Evolutionary conservation across 2,797 vertebrate genomes (phyloP).

Genomic region (Chromis chromis): DNA sequence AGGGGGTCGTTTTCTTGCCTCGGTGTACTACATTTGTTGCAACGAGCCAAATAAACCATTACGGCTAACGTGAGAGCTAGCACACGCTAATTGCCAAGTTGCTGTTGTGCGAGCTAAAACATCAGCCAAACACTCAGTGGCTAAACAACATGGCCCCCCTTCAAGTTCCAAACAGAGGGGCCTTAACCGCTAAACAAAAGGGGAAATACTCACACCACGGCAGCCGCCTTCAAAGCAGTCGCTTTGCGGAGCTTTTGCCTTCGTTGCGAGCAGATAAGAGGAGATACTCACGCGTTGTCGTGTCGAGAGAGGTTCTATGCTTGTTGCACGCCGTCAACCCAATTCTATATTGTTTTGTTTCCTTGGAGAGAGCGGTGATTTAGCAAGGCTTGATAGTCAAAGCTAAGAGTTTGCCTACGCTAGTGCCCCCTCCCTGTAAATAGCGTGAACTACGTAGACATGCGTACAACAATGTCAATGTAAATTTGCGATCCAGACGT

Average conservation of each 20-base stretch:
- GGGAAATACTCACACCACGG: slow-evolving; percentile 75
- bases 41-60: slow-evolving; percentile 7
- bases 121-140: slow-evolving; percentile 75
- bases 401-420: slow-evolving; percentile 72
- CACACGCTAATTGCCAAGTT: slow-evolving; percentile 61
- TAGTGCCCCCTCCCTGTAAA: slow-evolving; percentile 81
- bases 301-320: slow-evolving; percentile 70
- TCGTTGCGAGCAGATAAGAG: slow-evolving; percentile 10
- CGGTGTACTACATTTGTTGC: neutral
- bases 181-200: slow-evolving; percentile 87
- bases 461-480: slow-evolving; percentile 61
- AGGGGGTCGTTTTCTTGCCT: rapidly evolving
- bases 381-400: slow-evolving; percentile 74
- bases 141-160: slow-evolving; percentile 88
- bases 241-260: neutral
- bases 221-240: slow-evolving; percentile 37
- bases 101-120: slow-evolving; percentile 72
- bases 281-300: slow-evolving; percentile 80
- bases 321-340: slow-evolving; percentile 72
- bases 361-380: slow-evolving; percentile 83
- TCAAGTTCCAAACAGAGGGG: slow-evolving; percentile 84
- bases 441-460: slow-evolving; percentile 74
- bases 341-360: slow-evolving; percentile 82
- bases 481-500: slow-evolving; percentile 18
- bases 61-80: slow-evolving; percentile 32